Evolutionary conservation across 2,113 vertebrate species (phyloP), one percentile per base, ranked within the genome.

Genomic region (Rhizomys pruinosus): DNA sequence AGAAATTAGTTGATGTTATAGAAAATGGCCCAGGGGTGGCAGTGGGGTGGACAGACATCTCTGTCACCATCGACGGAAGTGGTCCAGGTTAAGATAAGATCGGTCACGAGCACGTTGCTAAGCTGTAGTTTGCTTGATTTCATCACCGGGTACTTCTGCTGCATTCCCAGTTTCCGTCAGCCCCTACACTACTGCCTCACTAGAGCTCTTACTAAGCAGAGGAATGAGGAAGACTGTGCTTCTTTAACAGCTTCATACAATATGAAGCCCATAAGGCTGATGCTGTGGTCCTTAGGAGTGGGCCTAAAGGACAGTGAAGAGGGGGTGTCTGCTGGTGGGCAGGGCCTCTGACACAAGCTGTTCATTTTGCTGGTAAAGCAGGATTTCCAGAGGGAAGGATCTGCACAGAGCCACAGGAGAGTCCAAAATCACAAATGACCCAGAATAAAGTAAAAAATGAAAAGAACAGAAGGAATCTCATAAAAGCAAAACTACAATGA

Each of bases 401-500:
- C 52, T 52, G 19, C 7, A 39, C 44, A 23, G 64, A 44, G 55
- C 8, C 77, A 32, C 2, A 47, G 22, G 52, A 59, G 66, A 79
- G 61, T 79, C 23, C 25, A 59, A 84, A n/a, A 76, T 68, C 29
- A 13, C 20, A 61, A 92, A 52, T 66, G 80, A 85, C 52, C 16
- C 57, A 47, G 47, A 80, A 23, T 13, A 85, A 29, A 42, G 23
- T 29, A 81, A 81, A 42, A 81, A 88, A 77, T 71, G 29, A 29
- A 76, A 90, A 94, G 34, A 84, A 78, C n/a, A 92, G 34, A 84
- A 55, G 57, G 73, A 93, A 84, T 55, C 2, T 34, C 78, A 25
- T 20, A 57, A 87, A 82, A 87, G 16, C 9, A 85, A 91, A 91
- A 76, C 29, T 72, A 23, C 8, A 63, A 61, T 44, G 22, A 69